A percentile compares a stretch with the other conserved stretches of the same genome.
Conservation (phyloP, 2,113 vertebrate genomes). For the Aphyosemion australe region DNA sequence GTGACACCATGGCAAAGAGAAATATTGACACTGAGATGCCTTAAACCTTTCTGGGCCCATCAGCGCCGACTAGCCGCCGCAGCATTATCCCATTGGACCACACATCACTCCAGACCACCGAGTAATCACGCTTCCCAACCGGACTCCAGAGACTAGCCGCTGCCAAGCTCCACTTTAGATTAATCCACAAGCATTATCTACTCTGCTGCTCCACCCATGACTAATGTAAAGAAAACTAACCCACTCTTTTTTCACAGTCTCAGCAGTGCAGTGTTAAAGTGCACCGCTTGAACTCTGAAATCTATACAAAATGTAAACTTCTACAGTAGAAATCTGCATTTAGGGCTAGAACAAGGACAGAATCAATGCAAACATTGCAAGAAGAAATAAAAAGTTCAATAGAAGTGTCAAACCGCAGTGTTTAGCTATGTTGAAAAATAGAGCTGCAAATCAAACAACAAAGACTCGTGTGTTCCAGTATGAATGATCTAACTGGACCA, state of each 20-base stretch:
- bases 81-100: constrained; percentile 48
- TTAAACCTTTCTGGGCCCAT: background rate
- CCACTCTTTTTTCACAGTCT: constrained; percentile 21
- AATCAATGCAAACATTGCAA: background rate
- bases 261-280: background rate
- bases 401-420: background rate
- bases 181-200: constrained; percentile 52
- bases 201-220: constrained; percentile 49
- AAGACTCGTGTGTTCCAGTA: constrained; percentile 51
- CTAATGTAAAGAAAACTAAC: constrained; percentile 52
- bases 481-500: constrained; percentile 59
- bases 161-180: constrained; percentile 61
- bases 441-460: constrained; percentile 27
- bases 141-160: constrained; percentile 53
- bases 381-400: background rate
- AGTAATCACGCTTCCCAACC: constrained; percentile 41
- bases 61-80: constrained; percentile 7
- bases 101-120: constrained; percentile 54
- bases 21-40: constrained; percentile 17
- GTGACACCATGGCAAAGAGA: background rate
- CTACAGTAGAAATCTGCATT: background rate
- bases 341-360: background rate
- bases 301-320: background rate
- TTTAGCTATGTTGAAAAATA: too few relatives aligned
- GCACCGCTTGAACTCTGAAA: background rate